These are phyloP conservation scores for Cryptoblepharus egeriae DNA, from an alignment of 2,797 vertebrate species.

Conservation along the genomic window DNA sequence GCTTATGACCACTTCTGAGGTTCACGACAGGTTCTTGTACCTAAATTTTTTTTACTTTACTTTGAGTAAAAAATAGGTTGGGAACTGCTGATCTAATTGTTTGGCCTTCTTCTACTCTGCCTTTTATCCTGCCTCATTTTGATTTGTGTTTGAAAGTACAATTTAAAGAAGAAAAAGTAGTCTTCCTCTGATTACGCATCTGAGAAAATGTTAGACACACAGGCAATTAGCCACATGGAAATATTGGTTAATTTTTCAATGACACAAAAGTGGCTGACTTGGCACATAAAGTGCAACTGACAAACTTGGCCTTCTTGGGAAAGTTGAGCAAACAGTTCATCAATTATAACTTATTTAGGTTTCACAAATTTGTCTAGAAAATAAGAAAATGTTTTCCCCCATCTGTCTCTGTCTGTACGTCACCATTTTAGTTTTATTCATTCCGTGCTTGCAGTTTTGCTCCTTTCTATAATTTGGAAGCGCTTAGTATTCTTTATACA, in stretches of 20 bases:
- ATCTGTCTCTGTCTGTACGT: background rate
- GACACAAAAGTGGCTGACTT: conserved; percentile 47
- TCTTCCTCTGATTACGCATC: background rate
- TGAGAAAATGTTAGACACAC: conserved; percentile 42
- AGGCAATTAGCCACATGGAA: background rate
- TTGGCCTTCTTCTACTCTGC: conserved; percentile 9
- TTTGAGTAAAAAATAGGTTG: no score
- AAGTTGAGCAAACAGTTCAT: conserved; percentile 49
- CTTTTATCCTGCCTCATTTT: conserved; percentile 46
- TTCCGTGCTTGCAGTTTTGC: background rate
- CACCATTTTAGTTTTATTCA: background rate
- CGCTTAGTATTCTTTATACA: background rate
- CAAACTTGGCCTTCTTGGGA: conserved; percentile 50
- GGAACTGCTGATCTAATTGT: background rate
- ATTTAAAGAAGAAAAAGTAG: conserved; percentile 38
- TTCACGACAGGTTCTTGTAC: no score
- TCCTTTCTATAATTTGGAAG: background rate
- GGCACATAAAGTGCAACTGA: conserved; percentile 11
- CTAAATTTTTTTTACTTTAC: no score
- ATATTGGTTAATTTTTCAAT: conserved; percentile 58
- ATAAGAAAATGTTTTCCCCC: fast-evolving
- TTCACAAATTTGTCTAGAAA: conserved; percentile 55
- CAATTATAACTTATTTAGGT: conserved; percentile 41
- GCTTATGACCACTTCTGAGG: no score
- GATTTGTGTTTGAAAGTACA: conserved; percentile 9